phyloP scores from a whole-genome alignment of 2,888 invertebrate species.

The Lumbricus terrestris region DNA sequence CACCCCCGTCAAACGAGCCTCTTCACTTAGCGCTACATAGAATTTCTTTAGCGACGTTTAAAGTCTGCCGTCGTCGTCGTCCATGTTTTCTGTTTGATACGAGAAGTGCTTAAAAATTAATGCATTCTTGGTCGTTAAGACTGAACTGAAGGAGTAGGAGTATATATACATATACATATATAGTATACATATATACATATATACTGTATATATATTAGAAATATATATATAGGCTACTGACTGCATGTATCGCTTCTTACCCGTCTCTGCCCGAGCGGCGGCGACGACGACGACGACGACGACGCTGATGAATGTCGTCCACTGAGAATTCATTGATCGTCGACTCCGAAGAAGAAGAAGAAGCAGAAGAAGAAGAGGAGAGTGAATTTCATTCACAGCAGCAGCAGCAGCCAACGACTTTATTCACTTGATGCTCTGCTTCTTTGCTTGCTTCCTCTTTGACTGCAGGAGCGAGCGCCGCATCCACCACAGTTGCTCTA shows the following conservation, averaged over 20 bases:
- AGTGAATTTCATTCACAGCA: not conserved
- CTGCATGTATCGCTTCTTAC: too few relatives aligned
- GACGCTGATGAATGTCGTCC: conserved; percentile 14
- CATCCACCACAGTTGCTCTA: too few relatives aligned
- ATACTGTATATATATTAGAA: too few relatives aligned
- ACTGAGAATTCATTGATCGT: conserved; percentile 8
- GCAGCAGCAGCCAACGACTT: not conserved
- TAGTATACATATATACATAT: too few relatives aligned
- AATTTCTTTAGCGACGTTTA: not conserved
- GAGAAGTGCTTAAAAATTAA: conserved; percentile 10
- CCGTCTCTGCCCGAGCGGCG: not conserved
- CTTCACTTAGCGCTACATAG: not conserved
- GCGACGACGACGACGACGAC: too few relatives aligned
- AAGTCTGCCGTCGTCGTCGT: not conserved
- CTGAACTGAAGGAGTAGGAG: not conserved
- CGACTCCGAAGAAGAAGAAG: too few relatives aligned
- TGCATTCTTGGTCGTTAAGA: not conserved
- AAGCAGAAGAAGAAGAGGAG: too few relatives aligned
- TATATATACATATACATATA: too few relatives aligned
- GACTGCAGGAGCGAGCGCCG: too few relatives aligned
- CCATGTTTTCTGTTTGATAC: not conserved
- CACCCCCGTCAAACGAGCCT: not conserved
- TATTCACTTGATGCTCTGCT: not conserved
- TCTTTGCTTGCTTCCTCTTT: too few relatives aligned
- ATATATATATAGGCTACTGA: too few relatives aligned